Base-by-base conservation (phyloP, 2,888 invertebrate genomes). In the Ypsolopha sequella region DNA sequence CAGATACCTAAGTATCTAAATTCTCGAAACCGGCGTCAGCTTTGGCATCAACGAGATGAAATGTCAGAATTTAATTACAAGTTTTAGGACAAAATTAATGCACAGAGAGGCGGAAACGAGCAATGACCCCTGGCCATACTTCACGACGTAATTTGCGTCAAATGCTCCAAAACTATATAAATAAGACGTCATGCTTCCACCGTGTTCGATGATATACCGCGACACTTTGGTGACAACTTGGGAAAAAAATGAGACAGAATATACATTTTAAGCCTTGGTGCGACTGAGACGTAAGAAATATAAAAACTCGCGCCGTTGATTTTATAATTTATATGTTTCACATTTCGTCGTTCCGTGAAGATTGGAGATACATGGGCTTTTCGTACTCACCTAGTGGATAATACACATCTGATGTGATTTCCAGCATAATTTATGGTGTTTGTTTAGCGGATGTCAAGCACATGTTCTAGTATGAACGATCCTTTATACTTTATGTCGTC, bases 281-380 rank as follows among this genome's bases (percentile, higher is more conserved):
- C 4, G 24, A 77, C 56, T 56, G 39, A n/a, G 46, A 46, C 33
- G 68, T 69, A 65, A 65, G 71, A 71, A 58, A 70, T 76, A 80
- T 82, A 85, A 86, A 85, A 86, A 85, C 73, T 60, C 68, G 61
- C 69, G 67, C 74, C 73, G 82, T 84, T 85, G 85, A 84, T 85
- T 85, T 84, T 75, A 84, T 85, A 86, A 86, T 86, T 86, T 86
- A 86, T 86, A 82, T 85, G 85, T 85, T 78, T 84, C 84, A 84
- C 81, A 85, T 86, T 51, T 85, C 84, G 85, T 85, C 85, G 85
- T 84, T 76, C 79, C 86, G 81, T 85, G 85, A 85, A 85, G 85
- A 85, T 84, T 70, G 68, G 68, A 81, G 82, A 85, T 84, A 85
- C 82, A 80, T 76, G 76, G 70, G 78, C 80, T 82, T 84, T 85